Evolutionary conservation across 1,140 invertebrate species (phyloP).

Genomic region (Sitobion miscanthi): DNA sequence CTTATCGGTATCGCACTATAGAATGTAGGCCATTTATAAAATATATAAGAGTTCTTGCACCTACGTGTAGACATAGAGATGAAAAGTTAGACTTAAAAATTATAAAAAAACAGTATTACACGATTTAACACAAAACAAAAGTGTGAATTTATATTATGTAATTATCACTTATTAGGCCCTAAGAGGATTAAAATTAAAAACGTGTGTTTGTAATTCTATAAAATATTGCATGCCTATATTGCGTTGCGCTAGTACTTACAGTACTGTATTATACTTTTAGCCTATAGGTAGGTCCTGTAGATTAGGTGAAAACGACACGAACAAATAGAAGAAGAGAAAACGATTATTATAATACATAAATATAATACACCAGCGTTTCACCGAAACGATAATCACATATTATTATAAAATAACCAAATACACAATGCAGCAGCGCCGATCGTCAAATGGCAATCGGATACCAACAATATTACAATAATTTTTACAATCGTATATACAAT

Average conservation of each 20-base stretch:
- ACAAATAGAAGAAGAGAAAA: slow-evolving; percentile 8
- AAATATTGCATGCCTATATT: not conserved
- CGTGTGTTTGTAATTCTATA: not conserved
- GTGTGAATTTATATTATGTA: not conserved
- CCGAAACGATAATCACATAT: not conserved
- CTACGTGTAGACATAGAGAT: not conserved
- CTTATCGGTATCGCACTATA: no score
- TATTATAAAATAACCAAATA: not conserved
- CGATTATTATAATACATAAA: not conserved
- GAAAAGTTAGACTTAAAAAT: not conserved
- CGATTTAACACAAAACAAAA: not conserved
- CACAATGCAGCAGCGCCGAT: not conserved
- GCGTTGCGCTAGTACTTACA: not conserved
- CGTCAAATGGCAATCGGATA: not conserved
- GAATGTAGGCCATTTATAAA: not conserved
- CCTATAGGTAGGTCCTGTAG: not conserved
- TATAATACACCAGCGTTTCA: not conserved
- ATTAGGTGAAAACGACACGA: not conserved
- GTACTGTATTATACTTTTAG: not conserved
- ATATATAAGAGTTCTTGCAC: not conserved
- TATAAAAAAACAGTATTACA: not conserved
- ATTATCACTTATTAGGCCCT: not conserved
- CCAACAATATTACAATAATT: not conserved
- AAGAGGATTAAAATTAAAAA: not conserved
- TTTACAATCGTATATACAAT: not conserved